Evolutionary conservation across 2,888 invertebrate genomes (phyloP).

Genomic region (Temnothorax rugatulus): DNA sequence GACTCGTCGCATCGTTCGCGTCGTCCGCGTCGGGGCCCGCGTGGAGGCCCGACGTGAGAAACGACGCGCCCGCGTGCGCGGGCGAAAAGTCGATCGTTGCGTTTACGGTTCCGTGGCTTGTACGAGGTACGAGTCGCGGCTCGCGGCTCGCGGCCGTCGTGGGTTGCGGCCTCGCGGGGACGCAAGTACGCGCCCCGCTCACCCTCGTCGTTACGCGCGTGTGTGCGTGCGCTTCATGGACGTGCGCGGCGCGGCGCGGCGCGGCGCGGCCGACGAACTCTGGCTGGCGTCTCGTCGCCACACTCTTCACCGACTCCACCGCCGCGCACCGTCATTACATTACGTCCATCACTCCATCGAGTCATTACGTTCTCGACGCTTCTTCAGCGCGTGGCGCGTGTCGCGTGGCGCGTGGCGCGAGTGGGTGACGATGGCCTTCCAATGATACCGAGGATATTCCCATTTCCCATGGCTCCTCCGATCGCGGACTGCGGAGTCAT

Average conservation of each 20-base stretch:
- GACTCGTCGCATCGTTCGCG: neutral
- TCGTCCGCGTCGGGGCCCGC: neutral
- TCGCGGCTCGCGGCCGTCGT: neutral
- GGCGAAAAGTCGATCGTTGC: conserved; percentile 65
- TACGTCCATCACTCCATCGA: neutral
- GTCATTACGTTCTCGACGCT: neutral
- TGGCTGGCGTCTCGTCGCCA: conserved; percentile 74
- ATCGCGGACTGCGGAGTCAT: neutral
- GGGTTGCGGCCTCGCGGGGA: neutral
- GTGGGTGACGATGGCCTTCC: neutral
- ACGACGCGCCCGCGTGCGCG: neutral
- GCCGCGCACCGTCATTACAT: neutral
- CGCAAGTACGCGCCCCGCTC: conserved; percentile 51
- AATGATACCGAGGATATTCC: neutral
- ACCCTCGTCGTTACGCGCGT: neutral
- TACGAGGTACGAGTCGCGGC: too few species aligned
- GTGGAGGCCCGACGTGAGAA: neutral
- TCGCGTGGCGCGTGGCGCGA: neutral
- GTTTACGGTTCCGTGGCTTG: neutral
- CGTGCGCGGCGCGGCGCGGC: conserved; percentile 43
- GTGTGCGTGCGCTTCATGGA: conserved; percentile 25
- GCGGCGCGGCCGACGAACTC: conserved; percentile 80
- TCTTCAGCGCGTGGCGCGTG: neutral
- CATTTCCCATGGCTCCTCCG: neutral
- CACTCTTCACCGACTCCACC: conserved; percentile 6